phyloP scores from a whole-genome alignment of 2,113 vertebrate genomes.

The Pardalotus punctatus region DNA sequence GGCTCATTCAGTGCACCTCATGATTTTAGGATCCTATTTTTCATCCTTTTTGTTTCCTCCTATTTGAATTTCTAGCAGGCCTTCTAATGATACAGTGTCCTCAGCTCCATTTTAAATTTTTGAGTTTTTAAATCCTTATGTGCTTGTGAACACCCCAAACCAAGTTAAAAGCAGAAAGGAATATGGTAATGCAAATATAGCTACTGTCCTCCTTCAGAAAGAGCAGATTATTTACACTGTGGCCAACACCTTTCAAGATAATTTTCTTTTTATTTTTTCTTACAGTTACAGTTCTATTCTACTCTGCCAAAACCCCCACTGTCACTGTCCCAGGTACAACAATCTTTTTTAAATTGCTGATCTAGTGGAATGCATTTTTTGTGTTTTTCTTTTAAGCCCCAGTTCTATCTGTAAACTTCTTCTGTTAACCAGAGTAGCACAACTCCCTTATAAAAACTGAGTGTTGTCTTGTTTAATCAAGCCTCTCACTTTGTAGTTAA shows the following conservation, averaged over 20 bases:
- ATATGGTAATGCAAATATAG: neutral
- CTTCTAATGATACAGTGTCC: neutral
- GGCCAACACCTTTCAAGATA: neutral
- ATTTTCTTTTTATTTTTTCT: neutral
- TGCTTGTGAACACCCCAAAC: neutral
- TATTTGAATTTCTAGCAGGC: neutral
- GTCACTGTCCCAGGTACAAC: neutral
- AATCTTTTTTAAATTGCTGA: neutral
- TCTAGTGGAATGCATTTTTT: neutral
- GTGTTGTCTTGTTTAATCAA: neutral
- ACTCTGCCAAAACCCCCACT: neutral
- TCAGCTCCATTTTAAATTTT: neutral
- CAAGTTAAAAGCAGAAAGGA: neutral
- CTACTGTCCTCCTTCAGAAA: neutral
- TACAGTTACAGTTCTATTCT: neutral
- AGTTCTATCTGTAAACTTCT: neutral
- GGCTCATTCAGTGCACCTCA: neutral
- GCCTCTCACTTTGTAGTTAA: neutral
- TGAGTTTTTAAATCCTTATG: neutral
- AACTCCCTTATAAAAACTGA: neutral
- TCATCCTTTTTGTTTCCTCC: neutral
- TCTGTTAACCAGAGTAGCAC: neutral
- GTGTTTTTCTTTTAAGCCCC: too few relatives aligned
- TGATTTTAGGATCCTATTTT: neutral
- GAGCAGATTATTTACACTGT: neutral